Evolutionary conservation across 1,140 invertebrate genomes (phyloP), one percentile per base, ranked within the genome.

Genomic region (Drosophila kohkoa): DNA sequence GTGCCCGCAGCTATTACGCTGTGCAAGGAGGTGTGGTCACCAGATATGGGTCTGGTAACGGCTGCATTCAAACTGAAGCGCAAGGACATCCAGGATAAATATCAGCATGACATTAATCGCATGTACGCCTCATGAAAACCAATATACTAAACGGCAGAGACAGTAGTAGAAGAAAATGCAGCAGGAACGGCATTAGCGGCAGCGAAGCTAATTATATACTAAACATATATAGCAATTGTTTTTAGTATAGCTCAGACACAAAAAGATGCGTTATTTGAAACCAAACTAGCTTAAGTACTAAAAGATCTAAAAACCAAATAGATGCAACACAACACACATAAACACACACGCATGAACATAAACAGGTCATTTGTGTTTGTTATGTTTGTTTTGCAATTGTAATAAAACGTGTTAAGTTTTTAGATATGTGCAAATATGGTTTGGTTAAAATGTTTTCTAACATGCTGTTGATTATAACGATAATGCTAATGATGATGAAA

Each of bases 11-110:
- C 96, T 3, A 95, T 99, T 5, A 97, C 96, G 92, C 93, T 99
- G 15, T 96, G 96, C 82, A 93, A 95, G 20, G 98, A 99, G 82
- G 95, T 97, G 49, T 99, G 99, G 99, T 97, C 98, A 0, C 98
- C 98, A 0, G 98, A 99, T 91, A 97, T 97, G 95, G 98, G 98
- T 43, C 94, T 99, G n/a, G 98, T 97, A 0, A 99, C 99, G 11
- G 99, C 99, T 77, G 98, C 99, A 48, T 98, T 99, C 93, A 99
- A 99, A 93, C 94, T 99, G 75, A 99, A 99, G 93, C 95, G 99
- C 75, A 99, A 98, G 94, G 96, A 98, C 83, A 98, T 99, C 65
- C 97, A 99, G 93, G 96, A 98, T 66, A 95, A 95, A 82, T 99
- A 99, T 93, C 95, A 97, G 92, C 94, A 96, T 63, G 96, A 98